Conservation (phyloP, 1,140 invertebrate species). For the Lepidurus packardi region DNA sequence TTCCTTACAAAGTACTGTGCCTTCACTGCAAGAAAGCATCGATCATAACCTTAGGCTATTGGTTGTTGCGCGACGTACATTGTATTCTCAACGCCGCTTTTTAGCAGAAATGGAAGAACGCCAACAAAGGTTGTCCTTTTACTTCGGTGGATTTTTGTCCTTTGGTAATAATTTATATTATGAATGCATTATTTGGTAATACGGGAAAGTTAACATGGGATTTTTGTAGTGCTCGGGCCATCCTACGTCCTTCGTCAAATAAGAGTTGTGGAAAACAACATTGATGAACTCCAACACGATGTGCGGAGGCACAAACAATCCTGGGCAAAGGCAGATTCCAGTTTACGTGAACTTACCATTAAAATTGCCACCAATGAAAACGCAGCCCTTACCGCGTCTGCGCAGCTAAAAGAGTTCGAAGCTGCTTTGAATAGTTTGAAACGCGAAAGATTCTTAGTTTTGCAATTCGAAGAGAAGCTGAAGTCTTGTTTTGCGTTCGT, state of each 20-base stretch:
- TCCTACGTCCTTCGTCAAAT: too few species aligned
- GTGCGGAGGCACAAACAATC: neutral
- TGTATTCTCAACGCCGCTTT: neutral
- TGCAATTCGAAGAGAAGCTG: neutral
- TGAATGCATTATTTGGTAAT: neutral
- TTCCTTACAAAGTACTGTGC: neutral
- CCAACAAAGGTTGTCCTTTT: too few species aligned
- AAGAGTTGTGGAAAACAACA: neutral
- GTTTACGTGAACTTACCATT: neutral
- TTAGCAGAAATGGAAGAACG: neutral
- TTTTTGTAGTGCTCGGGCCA: too few species aligned
- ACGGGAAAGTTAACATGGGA: too few species aligned
- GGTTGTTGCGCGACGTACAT: neutral
- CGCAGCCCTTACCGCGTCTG: neutral
- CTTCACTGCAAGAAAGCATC: conserved; percentile 24
- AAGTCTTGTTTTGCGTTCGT: conserved; percentile 13
- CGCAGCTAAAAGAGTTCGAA: neutral
- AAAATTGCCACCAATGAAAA: conserved; percentile 7
- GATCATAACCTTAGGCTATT: neutral
- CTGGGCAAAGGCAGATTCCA: neutral
- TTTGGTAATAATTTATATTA: too few species aligned
- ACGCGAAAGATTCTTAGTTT: neutral
- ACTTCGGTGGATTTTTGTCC: too few species aligned
- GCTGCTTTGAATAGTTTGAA: neutral
- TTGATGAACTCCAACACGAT: neutral